These are phyloP conservation scores for Ericerus pela DNA, from an alignment of 1,140 invertebrate genomes.

Conservation along the genomic window DNA sequence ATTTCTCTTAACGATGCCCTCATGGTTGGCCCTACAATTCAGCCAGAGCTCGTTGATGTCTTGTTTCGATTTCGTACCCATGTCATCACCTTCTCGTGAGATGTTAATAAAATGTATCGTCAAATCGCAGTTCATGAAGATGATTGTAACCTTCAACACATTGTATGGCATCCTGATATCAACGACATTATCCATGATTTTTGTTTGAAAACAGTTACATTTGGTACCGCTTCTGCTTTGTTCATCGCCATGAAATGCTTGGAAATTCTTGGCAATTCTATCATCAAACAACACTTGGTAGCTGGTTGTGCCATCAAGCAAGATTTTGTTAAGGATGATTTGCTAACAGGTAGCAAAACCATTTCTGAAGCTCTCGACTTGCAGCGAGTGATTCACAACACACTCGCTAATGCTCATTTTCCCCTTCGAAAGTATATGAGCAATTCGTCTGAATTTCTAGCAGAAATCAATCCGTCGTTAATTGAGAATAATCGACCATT, in stretches of 20 bases:
- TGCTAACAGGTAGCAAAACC: neutral
- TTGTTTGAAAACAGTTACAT: conserved; percentile 26
- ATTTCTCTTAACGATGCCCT: conserved; percentile 15
- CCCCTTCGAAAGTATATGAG: conserved; percentile 19
- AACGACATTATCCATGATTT: conserved; percentile 24
- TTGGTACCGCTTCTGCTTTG: conserved; percentile 26
- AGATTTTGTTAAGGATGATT: conserved; percentile 7
- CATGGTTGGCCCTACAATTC: conserved; percentile 16
- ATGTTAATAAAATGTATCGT: conserved; percentile 32
- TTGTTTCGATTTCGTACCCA: conserved; percentile 22
- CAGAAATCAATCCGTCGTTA: neutral
- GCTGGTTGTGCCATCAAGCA: neutral
- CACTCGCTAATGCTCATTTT: neutral
- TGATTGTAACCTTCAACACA: conserved; percentile 24
- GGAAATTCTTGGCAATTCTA: conserved; percentile 2
- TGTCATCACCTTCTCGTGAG: conserved; percentile 22
- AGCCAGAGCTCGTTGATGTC: conserved; percentile 20
- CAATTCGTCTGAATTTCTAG: neutral
- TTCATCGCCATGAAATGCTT: conserved; percentile 27
- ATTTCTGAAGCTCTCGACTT: neutral
- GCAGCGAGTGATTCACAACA: neutral
- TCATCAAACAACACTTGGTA: neutral
- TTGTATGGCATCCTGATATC: conserved; percentile 11
- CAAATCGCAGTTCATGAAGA: conserved; percentile 23
- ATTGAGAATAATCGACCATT: neutral